Percentiles rank a stretch among this genome's conserved stretches.
Conservation (phyloP, 2,888 invertebrate genomes). For the Cynaeus angustus region DNA sequence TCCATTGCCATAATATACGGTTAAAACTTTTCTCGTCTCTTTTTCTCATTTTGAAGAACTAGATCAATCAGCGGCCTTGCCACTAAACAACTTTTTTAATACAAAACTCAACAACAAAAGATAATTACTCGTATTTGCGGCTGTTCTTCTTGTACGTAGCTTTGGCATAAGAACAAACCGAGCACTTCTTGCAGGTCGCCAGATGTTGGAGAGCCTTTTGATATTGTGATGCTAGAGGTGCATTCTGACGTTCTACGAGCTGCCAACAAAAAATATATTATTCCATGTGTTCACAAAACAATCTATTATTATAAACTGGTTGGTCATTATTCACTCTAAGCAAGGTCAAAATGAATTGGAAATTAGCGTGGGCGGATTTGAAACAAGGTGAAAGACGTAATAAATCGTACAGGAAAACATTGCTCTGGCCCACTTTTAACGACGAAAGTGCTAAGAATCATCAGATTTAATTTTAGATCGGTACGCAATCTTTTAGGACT, state of each 20-base stretch:
- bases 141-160: constrained; percentile 74
- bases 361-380: constrained; percentile 20
- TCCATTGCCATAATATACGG: neutral
- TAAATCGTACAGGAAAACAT: constrained; percentile 20
- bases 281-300: neutral
- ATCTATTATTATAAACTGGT: constrained; percentile 13
- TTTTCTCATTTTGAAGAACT: neutral
- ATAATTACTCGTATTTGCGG: constrained; percentile 71
- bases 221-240: constrained; percentile 72
- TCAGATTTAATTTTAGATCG: constrained; percentile 20
- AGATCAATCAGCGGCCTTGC: constrained; percentile 7
- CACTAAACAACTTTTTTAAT: neutral
- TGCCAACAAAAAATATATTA: constrained; percentile 52
- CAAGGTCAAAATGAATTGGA: constrained; percentile 27
- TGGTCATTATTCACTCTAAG: constrained; percentile 13
- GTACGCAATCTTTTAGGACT: constrained; percentile 3
- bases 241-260: constrained; percentile 72
- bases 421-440: constrained; percentile 24
- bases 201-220: constrained; percentile 74
- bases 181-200: constrained; percentile 75
- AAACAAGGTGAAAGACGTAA: constrained; percentile 32
- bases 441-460: constrained; percentile 15
- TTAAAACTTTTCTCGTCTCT: neutral
- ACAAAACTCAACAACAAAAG: neutral
- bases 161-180: constrained; percentile 76